Conservation (phyloP, 2,113 vertebrate genomes). For the Dasyornis broadbenti region DNA sequence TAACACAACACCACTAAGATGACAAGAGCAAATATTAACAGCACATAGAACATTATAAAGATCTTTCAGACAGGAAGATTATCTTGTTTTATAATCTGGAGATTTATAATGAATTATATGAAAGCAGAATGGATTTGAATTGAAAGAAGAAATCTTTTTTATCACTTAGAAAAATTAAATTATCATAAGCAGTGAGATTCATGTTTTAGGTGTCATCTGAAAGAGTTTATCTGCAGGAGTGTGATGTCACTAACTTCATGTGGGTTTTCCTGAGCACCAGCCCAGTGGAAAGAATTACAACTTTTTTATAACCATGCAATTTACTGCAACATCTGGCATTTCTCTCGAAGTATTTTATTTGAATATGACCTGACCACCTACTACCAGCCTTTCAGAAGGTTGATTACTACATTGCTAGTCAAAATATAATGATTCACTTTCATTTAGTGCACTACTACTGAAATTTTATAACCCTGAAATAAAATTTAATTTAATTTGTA, state of each 20-base stretch:
- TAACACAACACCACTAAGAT: background rate
- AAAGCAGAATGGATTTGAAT: background rate
- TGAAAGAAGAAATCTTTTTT: background rate
- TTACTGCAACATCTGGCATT: background rate
- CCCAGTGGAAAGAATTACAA: background rate
- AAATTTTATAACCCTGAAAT: background rate
- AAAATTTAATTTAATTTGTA: slow-evolving; percentile 11
- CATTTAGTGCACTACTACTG: background rate
- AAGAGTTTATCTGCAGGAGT: background rate
- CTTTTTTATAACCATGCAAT: background rate
- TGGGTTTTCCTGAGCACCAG: background rate
- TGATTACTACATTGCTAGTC: background rate
- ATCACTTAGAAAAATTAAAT: background rate
- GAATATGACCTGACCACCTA: background rate
- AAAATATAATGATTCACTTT: background rate
- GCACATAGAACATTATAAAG: background rate
- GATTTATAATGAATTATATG: background rate
- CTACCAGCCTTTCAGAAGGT: background rate
- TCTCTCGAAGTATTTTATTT: background rate
- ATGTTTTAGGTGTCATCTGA: background rate
- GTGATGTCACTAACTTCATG: background rate
- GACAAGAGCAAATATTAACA: background rate
- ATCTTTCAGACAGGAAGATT: background rate
- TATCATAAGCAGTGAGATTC: background rate
- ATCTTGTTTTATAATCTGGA: background rate